These are phyloP conservation scores for Plebejus anna DNA, from an alignment of 2,888 invertebrate species.

Conservation along the genomic window DNA sequence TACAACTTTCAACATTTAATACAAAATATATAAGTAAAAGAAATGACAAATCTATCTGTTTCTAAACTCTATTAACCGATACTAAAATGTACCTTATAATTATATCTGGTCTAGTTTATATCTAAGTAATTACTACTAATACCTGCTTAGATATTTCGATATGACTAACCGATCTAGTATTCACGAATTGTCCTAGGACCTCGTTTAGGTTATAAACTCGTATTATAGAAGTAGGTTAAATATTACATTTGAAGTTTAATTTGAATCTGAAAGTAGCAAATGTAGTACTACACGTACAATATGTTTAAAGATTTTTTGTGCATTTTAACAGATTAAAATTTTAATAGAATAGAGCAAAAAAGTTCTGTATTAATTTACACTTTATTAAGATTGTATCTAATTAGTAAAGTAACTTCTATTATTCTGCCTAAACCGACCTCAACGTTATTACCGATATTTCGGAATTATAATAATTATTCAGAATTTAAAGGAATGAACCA, in stretches of 20 bases:
- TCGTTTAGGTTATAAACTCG: not conserved
- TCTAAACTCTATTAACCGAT: not conserved
- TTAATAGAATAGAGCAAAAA: too few relatives aligned
- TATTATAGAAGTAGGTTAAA: not conserved
- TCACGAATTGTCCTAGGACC: conserved; percentile 1
- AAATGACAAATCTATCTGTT: not conserved
- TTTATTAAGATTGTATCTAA: too few relatives aligned
- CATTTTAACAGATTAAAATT: too few relatives aligned
- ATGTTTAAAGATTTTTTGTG: too few relatives aligned
- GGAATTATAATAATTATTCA: too few relatives aligned
- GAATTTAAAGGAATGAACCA: too few relatives aligned
- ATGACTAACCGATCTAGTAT: conserved; percentile 13
- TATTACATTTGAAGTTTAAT: not conserved
- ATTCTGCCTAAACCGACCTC: too few relatives aligned
- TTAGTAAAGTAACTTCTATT: too few relatives aligned
- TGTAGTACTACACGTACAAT: too few relatives aligned
- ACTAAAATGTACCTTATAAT: not conserved
- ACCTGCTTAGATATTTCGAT: conserved; percentile 17
- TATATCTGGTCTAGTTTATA: conserved; percentile 16
- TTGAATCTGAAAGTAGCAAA: not conserved
- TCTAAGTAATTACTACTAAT: conserved; percentile 9
- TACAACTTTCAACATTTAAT: too few relatives aligned
- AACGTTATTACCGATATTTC: too few relatives aligned
- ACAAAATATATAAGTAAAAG: not conserved
- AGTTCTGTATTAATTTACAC: too few relatives aligned